These are phyloP conservation scores for Parus major DNA, from an alignment of 2,113 vertebrate genomes.

Conservation along the genomic window DNA sequence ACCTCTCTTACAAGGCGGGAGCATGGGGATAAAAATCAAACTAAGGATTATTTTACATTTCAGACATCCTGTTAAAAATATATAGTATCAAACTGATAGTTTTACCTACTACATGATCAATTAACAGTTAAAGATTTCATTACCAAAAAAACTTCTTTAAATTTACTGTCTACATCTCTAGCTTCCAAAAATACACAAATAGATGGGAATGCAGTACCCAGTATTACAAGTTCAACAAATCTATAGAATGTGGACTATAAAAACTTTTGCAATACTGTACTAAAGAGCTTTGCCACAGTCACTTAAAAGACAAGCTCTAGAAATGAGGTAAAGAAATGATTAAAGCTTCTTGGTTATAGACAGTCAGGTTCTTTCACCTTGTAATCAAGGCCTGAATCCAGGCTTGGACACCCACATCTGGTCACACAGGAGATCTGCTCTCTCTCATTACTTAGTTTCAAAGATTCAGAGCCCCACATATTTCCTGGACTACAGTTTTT, in stretches of 20 bases:
- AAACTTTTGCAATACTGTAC: not conserved
- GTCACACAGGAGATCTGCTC: not conserved
- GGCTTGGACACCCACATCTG: not conserved
- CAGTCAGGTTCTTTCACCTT: not conserved
- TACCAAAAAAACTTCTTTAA: not conserved
- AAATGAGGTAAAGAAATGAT: not conserved
- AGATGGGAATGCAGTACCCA: not conserved
- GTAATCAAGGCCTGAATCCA: not conserved
- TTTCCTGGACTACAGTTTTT: not conserved
- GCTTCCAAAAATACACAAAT: not conserved
- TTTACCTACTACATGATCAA: not conserved
- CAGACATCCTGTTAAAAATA: not conserved
- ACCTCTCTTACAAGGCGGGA: accelerated
- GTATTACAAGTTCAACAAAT: not conserved
- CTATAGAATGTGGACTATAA: not conserved
- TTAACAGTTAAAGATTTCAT: not conserved
- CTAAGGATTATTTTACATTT: not conserved
- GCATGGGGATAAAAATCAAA: not conserved
- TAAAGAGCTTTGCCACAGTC: not conserved
- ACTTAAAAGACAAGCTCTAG: not conserved
- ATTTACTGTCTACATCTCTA: not conserved
- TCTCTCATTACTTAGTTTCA: not conserved
- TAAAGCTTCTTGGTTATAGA: not conserved
- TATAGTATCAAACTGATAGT: not conserved
- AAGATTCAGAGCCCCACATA: not conserved